Evolutionary conservation across 2,888 invertebrate genomes (phyloP).

Genomic region (Ashinkailepas kermadecensis): DNA sequence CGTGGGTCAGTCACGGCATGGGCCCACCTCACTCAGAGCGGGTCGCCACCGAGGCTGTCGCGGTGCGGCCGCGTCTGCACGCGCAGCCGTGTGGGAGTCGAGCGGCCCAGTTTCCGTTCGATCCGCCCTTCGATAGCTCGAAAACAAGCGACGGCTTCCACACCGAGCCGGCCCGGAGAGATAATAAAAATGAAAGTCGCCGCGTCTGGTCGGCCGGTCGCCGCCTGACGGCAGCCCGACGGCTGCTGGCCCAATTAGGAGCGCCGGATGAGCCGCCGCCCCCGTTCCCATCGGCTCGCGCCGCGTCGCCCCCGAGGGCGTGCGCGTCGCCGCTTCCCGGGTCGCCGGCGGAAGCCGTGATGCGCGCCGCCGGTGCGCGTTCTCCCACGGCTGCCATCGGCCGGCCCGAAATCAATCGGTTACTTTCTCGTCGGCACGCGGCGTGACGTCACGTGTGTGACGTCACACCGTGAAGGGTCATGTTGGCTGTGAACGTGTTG

Average conservation of each 20-base stretch:
- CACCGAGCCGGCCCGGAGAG: not conserved
- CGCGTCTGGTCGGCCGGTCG: not conserved
- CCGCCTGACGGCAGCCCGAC: not conserved
- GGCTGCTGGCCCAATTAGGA: not conserved
- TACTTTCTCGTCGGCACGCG: not conserved
- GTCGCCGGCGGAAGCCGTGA: too few species aligned
- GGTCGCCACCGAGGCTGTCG: not conserved
- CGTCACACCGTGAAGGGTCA: too few species aligned
- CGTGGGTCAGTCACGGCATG: too few species aligned
- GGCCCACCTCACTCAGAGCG: too few species aligned
- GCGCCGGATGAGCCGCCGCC: not conserved
- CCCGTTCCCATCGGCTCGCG: too few species aligned
- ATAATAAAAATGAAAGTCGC: slow-evolving; percentile 19
- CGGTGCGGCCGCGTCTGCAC: not conserved
- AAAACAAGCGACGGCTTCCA: not conserved
- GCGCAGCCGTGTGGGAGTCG: not conserved
- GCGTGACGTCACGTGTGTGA: too few species aligned
- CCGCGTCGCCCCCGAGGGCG: too few species aligned
- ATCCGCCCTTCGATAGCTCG: slow-evolving; percentile 1
- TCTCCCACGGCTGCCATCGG: not conserved
- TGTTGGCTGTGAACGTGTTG: too few species aligned
- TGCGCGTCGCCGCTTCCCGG: too few species aligned
- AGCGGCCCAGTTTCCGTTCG: not conserved
- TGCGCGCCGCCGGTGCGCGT: not conserved
- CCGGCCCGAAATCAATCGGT: not conserved